Base-by-base conservation (phyloP, 2,888 invertebrate genomes). In the Cheilosia variabilis region DNA sequence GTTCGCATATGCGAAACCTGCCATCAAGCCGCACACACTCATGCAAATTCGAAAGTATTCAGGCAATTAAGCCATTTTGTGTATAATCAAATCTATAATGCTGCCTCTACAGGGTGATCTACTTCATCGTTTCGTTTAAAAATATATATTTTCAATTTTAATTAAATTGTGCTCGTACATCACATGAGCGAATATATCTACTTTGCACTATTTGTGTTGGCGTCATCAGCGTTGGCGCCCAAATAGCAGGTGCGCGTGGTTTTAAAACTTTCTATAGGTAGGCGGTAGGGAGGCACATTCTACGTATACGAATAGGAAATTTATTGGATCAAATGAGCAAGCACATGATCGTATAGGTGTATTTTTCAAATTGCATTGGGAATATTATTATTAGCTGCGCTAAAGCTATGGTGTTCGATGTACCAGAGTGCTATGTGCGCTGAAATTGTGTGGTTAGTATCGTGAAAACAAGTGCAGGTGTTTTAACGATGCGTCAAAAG, bases 321-420 rank as follows among this genome's bases (percentile, higher is more conserved):
- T 76, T 69, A 76, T 76, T 69, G 24, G 50, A 69, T 65, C 63
- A 52, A 52, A 52, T 22, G 22, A 47, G 47, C 9, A 31, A 52
- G 24, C 31, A 68, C 76, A 68, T 60, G 76, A 77, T 62, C 62
- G 34, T 69, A 43, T 69, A 17, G 71, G 71, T 77, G 69, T 58
- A 55, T 43, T 62, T 82, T 66, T 72, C 60, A 72, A 72, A 82
- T 66, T 65, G 62, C 78, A 72, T 66, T 68, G 47, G 31, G 62
- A 78, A 72, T 77, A 66, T 77, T 66, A 66, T 77, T 66, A 66
- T 72, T 66, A 72, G 60, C 78, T 55, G 63, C 77, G 31, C 55
- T 31, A 37, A 63, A 57, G 43, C n/a, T 17, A 58, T 60, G 43
- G 47, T 47, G 73, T 55, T 60, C 37, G 17, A 58, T 15, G 17